These are phyloP conservation scores for Macrosoma leucophasiata DNA, from an alignment of 2,888 invertebrate genomes.

Conservation along the genomic window DNA sequence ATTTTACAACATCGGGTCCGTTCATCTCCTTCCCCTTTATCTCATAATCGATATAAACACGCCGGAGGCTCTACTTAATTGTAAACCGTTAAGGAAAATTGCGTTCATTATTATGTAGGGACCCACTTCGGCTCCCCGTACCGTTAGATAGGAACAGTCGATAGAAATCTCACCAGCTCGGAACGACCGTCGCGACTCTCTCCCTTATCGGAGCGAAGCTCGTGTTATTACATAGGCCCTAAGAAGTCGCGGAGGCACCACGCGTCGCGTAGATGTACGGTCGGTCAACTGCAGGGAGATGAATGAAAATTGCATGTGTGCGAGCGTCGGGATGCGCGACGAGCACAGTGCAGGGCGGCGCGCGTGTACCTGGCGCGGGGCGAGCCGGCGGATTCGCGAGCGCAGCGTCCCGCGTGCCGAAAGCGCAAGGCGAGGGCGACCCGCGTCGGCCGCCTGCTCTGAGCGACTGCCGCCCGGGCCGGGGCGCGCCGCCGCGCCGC, in stretches of 20 bases:
- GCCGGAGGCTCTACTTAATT: too few relatives aligned
- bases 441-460: constrained; percentile 62
- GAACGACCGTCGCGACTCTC: too few relatives aligned
- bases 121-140: too few relatives aligned
- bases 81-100: too few relatives aligned
- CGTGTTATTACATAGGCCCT: constrained; percentile 13
- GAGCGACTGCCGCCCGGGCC: constrained; percentile 72
- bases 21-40: too few relatives aligned
- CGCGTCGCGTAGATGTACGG: constrained; percentile 29
- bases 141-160: too few relatives aligned
- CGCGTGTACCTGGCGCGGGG: constrained; percentile 49
- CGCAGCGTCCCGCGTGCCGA: too few relatives aligned
- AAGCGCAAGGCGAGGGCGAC: constrained; percentile 41
- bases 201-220: too few relatives aligned
- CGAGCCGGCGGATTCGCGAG: constrained; percentile 52
- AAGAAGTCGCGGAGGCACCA: constrained; percentile 17
- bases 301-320: constrained; percentile 56
- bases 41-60: too few relatives aligned
- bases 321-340: constrained; percentile 30
- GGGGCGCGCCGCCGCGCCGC: constrained; percentile 52
- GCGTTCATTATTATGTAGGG: too few relatives aligned
- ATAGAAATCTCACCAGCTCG: too few relatives aligned
- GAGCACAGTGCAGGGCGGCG: constrained; percentile 29
- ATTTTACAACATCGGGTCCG: too few relatives aligned
- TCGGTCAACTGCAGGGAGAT: constrained; percentile 34